A percentile compares a stretch with the other conserved stretches of the same genome.
phyloP scores from a whole-genome alignment of 1,140 invertebrate genomes.

The Berghia stephanieae region DNA sequence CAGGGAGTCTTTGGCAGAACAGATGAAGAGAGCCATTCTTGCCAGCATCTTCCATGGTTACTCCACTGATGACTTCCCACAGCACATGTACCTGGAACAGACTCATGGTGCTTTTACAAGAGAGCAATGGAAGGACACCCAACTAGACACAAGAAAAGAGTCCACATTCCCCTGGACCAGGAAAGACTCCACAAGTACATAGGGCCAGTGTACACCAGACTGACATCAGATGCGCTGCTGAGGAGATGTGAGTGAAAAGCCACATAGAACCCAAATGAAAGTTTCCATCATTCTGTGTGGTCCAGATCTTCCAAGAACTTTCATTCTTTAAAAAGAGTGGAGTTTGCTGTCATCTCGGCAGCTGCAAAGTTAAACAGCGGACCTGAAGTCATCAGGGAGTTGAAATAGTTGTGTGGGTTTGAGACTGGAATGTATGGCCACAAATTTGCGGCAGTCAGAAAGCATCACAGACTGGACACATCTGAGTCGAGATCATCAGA shows the following conservation, averaged over 20 bases:
- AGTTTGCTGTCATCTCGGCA: no score
- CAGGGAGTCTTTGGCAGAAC: background rate
- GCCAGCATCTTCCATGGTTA: slow-evolving; percentile 11
- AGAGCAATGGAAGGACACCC: background rate
- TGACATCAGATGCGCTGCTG: background rate
- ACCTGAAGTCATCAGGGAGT: no score
- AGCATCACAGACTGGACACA: no score
- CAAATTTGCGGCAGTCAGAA: no score
- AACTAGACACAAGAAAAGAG: background rate
- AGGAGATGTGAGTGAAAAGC: background rate
- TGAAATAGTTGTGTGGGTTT: no score
- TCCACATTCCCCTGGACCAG: background rate
- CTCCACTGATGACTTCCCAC: background rate
- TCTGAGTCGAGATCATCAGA: no score
- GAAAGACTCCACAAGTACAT: background rate
- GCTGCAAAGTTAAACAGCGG: no score
- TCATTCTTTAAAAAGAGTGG: no score
- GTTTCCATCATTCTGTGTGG: background rate
- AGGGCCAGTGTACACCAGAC: background rate
- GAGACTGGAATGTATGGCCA: no score
- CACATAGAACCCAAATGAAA: background rate
- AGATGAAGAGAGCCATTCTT: background rate
- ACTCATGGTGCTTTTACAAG: background rate
- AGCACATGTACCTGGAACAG: background rate
- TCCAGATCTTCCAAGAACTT: slow-evolving; percentile 1